phyloP scores from a whole-genome alignment of 1,140 invertebrate genomes.

The Ladona fulva region DNA sequence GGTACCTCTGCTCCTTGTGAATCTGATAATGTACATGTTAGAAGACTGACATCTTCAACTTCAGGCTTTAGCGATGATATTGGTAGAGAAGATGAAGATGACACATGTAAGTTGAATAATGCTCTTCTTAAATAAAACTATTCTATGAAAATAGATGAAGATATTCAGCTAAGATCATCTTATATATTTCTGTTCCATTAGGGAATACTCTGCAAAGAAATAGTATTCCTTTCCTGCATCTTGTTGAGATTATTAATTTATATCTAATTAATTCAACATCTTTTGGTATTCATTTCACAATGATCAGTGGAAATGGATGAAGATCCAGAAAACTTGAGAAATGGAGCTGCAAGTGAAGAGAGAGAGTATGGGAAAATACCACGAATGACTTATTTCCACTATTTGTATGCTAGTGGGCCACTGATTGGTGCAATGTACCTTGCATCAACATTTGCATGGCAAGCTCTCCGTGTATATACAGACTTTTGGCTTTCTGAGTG shows the following conservation, averaged over 20 bases:
- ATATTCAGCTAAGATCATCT: too few species aligned
- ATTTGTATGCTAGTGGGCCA: constrained; percentile 52
- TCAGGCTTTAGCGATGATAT: constrained; percentile 37
- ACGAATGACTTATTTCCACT: constrained; percentile 49
- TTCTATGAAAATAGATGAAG: too few species aligned
- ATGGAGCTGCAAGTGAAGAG: constrained; percentile 36
- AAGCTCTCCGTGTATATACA: constrained; percentile 47
- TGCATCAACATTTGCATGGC: constrained; percentile 45
- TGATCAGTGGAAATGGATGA: constrained; percentile 12
- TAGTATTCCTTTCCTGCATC: too few species aligned
- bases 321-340: constrained; percentile 25
- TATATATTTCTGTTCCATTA: too few species aligned
- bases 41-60: constrained; percentile 33
- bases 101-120: constrained; percentile 27
- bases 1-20: not conserved
- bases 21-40: not conserved
- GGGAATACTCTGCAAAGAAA: too few species aligned
- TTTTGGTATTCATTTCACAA: constrained; percentile 11
- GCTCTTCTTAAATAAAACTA: too few species aligned
- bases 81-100: constrained; percentile 35
- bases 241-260: too few species aligned
- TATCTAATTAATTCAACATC: constrained; percentile 23
- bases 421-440: constrained; percentile 43
- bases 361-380: constrained; percentile 53
- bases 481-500: constrained; percentile 56